Evolutionary conservation across 2,888 invertebrate species (phyloP), one percentile per base, ranked within the genome.

Genomic region (Reticulitermes lucifugus): DNA sequence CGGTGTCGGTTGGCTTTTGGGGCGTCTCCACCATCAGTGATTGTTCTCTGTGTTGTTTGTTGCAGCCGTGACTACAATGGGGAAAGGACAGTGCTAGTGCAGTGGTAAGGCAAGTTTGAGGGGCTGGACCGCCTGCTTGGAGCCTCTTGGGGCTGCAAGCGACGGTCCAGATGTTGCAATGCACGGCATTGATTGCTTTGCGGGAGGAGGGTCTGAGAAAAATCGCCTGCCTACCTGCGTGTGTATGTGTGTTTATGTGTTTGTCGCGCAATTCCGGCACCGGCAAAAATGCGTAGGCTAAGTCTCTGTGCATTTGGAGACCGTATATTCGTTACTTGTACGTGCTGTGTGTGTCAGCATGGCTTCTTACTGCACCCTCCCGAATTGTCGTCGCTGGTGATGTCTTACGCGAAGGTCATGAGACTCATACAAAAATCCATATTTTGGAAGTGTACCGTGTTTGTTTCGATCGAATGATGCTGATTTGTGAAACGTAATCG

Each of bases 1-100:
- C 84, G 79, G 83, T 70, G 83, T 73, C 29, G 83, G 83, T 55
- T 29, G 73, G 83, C 43, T 83, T 60, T 21, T 83, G 83, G 83
- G 84, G 79, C 84, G 84, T 84, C 84, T 84, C 79, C 84, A 73
- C 73, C 29, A 6, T 10, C 55, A 73, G 79, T 55, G 55, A 18
- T 18, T 55, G 18, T 55, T 18, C 18, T 55, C 55, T 14, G 55
- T 55, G 55, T 18, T 18, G 55, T 55, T 55, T 55, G 55, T 55
- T 55, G 18, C 55, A 55, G 55, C 18, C 0, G 55, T 46, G 46
- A 12, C 46, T 46, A 46, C 46, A 46, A 46, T 46, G 46, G 46
- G 46, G 46, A 46, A 6, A 46, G 46, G 9, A 46, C 46, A 12
- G 25, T 65, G 65, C n/a, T 7, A 25, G n/a, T 9, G 65, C n/a